Base-by-base conservation (phyloP, 2,113 vertebrate genomes). In the Microcebus griseorufus region DNA sequence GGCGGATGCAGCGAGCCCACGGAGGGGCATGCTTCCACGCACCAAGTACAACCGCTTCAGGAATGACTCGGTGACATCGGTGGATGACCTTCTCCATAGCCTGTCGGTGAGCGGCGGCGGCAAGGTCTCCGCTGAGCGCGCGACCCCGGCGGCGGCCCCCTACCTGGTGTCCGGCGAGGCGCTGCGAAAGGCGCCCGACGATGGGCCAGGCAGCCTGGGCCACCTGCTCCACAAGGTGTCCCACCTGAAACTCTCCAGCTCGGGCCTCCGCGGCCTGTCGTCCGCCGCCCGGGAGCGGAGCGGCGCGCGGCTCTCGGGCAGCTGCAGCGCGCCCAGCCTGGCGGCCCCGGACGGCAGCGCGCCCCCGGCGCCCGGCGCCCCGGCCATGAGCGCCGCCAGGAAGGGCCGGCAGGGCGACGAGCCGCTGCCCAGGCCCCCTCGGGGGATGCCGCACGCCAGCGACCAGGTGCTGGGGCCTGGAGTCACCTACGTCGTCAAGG, bases 21-120 rank as follows among this genome's bases (percentile, higher is more conserved):
- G 99, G 99, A 99, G 99, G 99, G 99, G 99, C 99, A 99, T 99
- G 99, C 99, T 99, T 99, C 99, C 99, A 99, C 99, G 99, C 99
- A 99, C 99, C 99, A 99, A 99, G 99, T 99, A 99, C 99, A 99
- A 99, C 99, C 99, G 99, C 99, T 99, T 99, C 99, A 99, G 99
- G 99, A 99, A 99, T 99, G 99, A 99, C 99, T 99, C 99, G 94
- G 99, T 99, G 99, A 99, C 99, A 97, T 99, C 99, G 96, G 99
- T 99, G 98, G 99, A 99, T 99, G 99, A 99, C 98, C 99, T 99
- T 98, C 98, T 99, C 98, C 99, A 99, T 98, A 99, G 99, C 99
- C 99, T 99, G 98, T 99, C 99, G 98, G 99, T 99, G 99, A 99
- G 99, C 99, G 94, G 96, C 85, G 99, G 97, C 80, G 70, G 97